These are phyloP conservation scores for Thecophora atra DNA, from an alignment of 2,888 invertebrate species.

Conservation along the genomic window DNA sequence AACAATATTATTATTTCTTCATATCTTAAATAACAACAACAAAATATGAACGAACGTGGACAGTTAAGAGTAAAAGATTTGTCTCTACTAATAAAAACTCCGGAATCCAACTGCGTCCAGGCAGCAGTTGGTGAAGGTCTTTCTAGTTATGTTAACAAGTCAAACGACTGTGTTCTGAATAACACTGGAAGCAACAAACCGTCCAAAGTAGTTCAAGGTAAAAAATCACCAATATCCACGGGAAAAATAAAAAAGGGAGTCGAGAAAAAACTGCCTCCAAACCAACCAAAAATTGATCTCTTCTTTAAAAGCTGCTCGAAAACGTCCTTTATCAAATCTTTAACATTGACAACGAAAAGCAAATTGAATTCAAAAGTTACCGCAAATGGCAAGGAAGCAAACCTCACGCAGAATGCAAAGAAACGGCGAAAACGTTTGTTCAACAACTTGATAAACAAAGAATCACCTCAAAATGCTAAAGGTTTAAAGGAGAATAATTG, in stretches of 20 bases:
- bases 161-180: too few relatives aligned
- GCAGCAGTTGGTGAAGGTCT: too few relatives aligned
- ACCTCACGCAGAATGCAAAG: conserved; percentile 7
- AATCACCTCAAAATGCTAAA: conserved; percentile 20
- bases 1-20: too few relatives aligned
- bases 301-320: conserved; percentile 55
- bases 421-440: conserved; percentile 55
- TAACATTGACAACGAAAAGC: neutral
- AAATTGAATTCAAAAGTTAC: conserved; percentile 3
- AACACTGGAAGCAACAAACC: neutral
- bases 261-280: conserved; percentile 45
- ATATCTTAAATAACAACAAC: too few relatives aligned
- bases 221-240: neutral
- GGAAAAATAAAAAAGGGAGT: neutral
- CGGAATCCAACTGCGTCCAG: too few relatives aligned
- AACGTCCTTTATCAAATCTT: conserved; percentile 43
- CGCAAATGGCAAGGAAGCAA: neutral
- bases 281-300: conserved; percentile 53
- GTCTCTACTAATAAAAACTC: too few relatives aligned
- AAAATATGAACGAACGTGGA: too few relatives aligned
- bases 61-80: too few relatives aligned
- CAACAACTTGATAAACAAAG: conserved; percentile 36
- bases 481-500: neutral
- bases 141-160: too few relatives aligned
- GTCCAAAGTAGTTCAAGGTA: neutral